These are phyloP conservation scores for Brachylomia viminalis DNA, from an alignment of 2,888 invertebrate genomes.

Conservation along the genomic window DNA sequence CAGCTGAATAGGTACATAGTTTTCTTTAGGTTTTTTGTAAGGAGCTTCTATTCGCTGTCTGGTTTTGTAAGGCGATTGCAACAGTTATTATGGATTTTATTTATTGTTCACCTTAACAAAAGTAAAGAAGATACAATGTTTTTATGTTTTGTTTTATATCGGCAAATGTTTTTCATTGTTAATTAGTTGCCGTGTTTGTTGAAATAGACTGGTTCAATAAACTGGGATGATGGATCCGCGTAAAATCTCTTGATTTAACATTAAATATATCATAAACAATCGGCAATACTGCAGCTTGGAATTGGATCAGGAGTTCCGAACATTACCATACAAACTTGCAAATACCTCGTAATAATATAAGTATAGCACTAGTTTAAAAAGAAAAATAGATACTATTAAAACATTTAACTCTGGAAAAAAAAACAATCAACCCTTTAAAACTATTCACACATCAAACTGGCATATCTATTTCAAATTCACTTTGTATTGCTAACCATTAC, in stretches of 20 bases:
- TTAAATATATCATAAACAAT: too few species aligned
- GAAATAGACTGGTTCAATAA: background rate
- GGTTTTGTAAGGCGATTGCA: conserved; percentile 8
- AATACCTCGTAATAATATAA: too few species aligned
- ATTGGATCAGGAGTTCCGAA: background rate
- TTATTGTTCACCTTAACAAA: background rate
- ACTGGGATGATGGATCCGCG: background rate
- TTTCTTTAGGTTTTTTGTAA: conserved; percentile 37
- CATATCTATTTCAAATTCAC: conserved; percentile 68
- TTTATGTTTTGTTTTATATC: background rate
- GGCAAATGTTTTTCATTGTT: background rate
- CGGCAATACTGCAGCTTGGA: background rate
- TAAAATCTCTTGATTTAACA: background rate
- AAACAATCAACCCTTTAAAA: conserved; percentile 5
- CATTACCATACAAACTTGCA: background rate
- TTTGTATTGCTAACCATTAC: conserved; percentile 73
- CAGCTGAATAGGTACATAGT: conserved; percentile 71
- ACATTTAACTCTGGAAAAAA: background rate
- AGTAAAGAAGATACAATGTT: background rate
- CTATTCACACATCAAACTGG: conserved; percentile 53
- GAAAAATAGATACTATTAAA: background rate
- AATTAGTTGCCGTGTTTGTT: background rate
- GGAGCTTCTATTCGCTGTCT: conserved; percentile 12
- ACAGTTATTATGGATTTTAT: conserved; percentile 3
- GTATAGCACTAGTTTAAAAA: too few species aligned